Evolutionary conservation across 2,113 vertebrate genomes (phyloP).

Genomic region (Egretta garzetta): DNA sequence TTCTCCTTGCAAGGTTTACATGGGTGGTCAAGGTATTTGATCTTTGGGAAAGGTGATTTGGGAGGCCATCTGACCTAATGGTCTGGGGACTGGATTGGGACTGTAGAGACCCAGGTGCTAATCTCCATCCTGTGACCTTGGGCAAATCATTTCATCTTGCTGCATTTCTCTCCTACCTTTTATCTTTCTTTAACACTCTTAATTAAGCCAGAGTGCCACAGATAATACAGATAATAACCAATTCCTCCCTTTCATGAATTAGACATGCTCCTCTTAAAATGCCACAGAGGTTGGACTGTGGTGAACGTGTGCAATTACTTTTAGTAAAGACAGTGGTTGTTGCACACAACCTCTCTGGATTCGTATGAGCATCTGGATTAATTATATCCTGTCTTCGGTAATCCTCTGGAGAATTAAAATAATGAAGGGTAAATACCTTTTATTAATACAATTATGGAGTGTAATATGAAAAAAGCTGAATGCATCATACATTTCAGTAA

Average conservation of each 20-base stretch:
- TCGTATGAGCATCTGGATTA: slow-evolving; percentile 34
- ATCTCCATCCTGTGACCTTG: slow-evolving; percentile 52
- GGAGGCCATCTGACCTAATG: not conserved
- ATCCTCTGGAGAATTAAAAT: slow-evolving; percentile 58
- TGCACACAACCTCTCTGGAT: not conserved
- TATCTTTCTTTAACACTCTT: slow-evolving; percentile 55
- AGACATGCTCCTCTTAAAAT: slow-evolving; percentile 48
- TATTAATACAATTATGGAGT: slow-evolving; percentile 54
- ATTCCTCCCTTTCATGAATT: slow-evolving; percentile 45
- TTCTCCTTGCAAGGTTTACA: not conserved
- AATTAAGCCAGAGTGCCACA: slow-evolving; percentile 55
- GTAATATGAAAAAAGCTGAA: slow-evolving; percentile 37
- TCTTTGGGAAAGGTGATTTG: not conserved
- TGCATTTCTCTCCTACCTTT: slow-evolving; percentile 48
- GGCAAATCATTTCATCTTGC: slow-evolving; percentile 42
- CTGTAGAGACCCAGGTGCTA: not conserved
- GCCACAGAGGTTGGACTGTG: slow-evolving; percentile 43
- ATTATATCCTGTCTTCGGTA: slow-evolving; percentile 49
- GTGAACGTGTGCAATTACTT: slow-evolving; percentile 53
- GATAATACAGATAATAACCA: slow-evolving; percentile 61
- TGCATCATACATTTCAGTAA: slow-evolving; percentile 21
- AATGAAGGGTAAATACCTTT: slow-evolving; percentile 65
- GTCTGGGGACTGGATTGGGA: not conserved
- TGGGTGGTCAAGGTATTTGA: not conserved
- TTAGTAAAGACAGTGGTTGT: slow-evolving; percentile 20